Base-by-base conservation (phyloP, 1,140 invertebrate species). In the Oryctes rhinoceros region DNA sequence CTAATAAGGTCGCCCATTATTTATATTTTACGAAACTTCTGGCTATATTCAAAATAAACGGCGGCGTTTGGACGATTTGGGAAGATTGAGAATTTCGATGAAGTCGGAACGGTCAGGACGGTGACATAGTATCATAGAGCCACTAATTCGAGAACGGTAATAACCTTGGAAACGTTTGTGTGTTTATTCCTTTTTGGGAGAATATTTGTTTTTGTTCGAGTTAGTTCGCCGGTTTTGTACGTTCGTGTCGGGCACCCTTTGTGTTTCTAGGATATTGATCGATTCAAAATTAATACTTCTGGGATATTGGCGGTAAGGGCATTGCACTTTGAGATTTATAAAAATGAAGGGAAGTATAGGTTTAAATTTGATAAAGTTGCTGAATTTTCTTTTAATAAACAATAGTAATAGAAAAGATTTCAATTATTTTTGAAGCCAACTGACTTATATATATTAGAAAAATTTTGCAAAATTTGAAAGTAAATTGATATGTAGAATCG, bases 11-110 rank as follows among this genome's bases (percentile, higher is more conserved):
- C 30, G 7, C 62, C 3, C 18, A 20, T 67, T 24, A 39, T n/a
- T 67, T 67, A 35, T 67, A 67, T 18, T 10, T 67, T 30, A 67
- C 65, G 65, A 10, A 67, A 5, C 18, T 35, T 13, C 20, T 10
- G 3, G 18, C 18, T 30, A 35, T 18, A 24, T 67, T 20, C 65
- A 11, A 67, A 67, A 67, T 67, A 67, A 24, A 67, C 5, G 65
- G 30, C 13, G 13, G 30, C 7, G n/a, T 0, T 67, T 13, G 3
- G 20, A 35, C 18, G 24, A 18, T 67, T 67, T 67, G 24, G 35
- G 65, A 67, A 67, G 35, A 24, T 20, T 67, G 30, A 35, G 65
- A 67, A 67, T 67, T 18, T 35, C 13, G n/a, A 53, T 53, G 49
- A 53, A 18, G 4, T 53, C 13, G n/a, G 13, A 53, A 13, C 4